phyloP scores from a whole-genome alignment of 2,797 vertebrate genomes.

The Pitangus sulphuratus region DNA sequence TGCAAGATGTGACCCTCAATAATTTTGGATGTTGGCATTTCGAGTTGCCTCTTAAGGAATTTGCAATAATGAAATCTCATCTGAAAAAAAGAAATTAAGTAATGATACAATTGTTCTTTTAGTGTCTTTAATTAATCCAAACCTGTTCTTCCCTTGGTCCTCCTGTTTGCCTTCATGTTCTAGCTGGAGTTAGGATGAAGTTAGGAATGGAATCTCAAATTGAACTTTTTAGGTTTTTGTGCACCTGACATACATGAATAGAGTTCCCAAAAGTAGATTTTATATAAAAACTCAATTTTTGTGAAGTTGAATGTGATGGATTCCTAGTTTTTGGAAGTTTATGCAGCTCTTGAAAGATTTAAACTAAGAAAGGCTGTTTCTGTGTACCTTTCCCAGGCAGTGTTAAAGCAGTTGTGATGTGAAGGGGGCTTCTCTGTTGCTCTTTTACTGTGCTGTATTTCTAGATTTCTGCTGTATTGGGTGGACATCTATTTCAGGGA shows the following conservation, averaged over 20 bases:
- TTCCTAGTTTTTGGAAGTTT: not conserved
- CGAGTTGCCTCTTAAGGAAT: not conserved
- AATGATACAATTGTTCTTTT: not conserved
- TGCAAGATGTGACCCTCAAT: not conserved
- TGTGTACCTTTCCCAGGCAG: not conserved
- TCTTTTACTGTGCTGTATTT: not conserved
- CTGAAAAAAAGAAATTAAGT: not conserved
- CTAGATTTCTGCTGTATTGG: not conserved
- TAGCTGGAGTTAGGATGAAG: not conserved
- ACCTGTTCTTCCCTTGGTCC: not conserved
- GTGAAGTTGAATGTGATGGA: not conserved
- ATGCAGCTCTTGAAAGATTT: not conserved
- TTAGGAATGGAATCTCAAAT: not conserved
- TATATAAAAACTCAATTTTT: not conserved
- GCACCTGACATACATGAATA: not conserved
- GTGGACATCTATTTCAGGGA: not conserved
- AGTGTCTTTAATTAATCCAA: not conserved
- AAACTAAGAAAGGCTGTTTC: not conserved
- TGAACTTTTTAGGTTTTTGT: not conserved
- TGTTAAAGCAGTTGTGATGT: not conserved
- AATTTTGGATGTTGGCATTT: not conserved
- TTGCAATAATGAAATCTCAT: not conserved
- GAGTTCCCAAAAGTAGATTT: not conserved
- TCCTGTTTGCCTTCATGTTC: not conserved
- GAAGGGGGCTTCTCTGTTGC: not conserved